Conservation (phyloP, 1,140 invertebrate genomes). For the Aphelenchoides besseyi region DNA sequence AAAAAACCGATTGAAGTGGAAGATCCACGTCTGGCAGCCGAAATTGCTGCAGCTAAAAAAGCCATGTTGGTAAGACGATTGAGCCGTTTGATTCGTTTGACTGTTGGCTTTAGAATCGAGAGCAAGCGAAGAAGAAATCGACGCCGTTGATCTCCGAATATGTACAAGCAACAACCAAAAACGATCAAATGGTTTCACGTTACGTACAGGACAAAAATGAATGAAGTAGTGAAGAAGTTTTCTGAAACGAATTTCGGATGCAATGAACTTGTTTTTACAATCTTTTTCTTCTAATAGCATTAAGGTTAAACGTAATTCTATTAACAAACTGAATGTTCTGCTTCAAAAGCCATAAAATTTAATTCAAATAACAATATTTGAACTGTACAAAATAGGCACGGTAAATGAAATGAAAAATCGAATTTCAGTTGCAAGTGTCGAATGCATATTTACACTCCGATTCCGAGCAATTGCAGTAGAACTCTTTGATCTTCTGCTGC, state of each 20-base stretch:
- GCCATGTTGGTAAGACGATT: not conserved
- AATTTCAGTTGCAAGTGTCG: too few relatives aligned
- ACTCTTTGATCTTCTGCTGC: not conserved
- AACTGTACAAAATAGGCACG: not conserved
- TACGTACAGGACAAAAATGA: not conserved
- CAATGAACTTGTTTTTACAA: too few relatives aligned
- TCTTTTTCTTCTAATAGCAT: too few relatives aligned
- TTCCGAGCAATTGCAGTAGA: not conserved
- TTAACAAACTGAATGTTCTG: too few relatives aligned
- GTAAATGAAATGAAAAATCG: not conserved
- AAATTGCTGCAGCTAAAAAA: not conserved
- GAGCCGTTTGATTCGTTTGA: not conserved
- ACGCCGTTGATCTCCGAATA: too few relatives aligned
- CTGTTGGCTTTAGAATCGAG: not conserved
- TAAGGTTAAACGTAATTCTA: not conserved
- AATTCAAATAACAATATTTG: too few relatives aligned
- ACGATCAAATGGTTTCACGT: not conserved
- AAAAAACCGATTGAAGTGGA: not conserved
- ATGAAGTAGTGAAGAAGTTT: not conserved
- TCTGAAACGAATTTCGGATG: not conserved
- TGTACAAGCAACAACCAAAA: not conserved
- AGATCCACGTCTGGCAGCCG: not conserved
- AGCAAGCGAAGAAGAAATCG: not conserved
- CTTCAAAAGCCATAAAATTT: too few relatives aligned
- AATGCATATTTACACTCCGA: not conserved